Evolutionary conservation across 1,140 invertebrate species (phyloP), one percentile per base, ranked within the genome.

Genomic region (Metaphire vulgaris): DNA sequence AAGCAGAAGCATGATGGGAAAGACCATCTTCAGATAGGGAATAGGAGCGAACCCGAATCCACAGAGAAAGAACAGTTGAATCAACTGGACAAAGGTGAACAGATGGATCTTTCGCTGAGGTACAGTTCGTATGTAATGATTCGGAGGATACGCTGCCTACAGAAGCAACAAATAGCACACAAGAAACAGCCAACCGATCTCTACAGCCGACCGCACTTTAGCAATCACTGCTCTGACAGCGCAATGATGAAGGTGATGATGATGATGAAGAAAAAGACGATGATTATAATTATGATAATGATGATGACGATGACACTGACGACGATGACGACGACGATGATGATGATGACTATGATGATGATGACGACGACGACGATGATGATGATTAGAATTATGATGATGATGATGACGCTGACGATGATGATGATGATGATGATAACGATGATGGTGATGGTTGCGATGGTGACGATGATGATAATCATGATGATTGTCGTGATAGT

Each of bases 21-120:
- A 91, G 78, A 90, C 87, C 88, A 90, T 90, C 83, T 91, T 90
- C 80, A 90, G 86, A 84, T 90, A 91, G 2, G 89, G 84, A 82
- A 83, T 82, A 6, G 89, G 89, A 32, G 87, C 85, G 81, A 91
- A 91, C 29, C 90, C 90, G 80, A 91, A 89, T 32, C 88, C 85
- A 83, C 90, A 91, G 81, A 91, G 87, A n/a, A 90, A 83, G 30
- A 87, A 79, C 71, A 91, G 83, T 80, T 91, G 90, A 69, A 89
- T 78, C 12, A 90, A 84, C 84, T 91, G 90, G 76, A 88, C 86
- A 14, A 85, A 79, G 1, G 90, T 90, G 82, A 91, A 91, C 72
- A 88, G 82, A 81, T 91, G 90, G 41, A 91, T 89, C 81, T 90
- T 90, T 64, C 90, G 85, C 82, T 91, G 90, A 21, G 90, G 90